Base-by-base conservation (phyloP, 2,888 invertebrate species). In the Neoitamus cyanurus region DNA sequence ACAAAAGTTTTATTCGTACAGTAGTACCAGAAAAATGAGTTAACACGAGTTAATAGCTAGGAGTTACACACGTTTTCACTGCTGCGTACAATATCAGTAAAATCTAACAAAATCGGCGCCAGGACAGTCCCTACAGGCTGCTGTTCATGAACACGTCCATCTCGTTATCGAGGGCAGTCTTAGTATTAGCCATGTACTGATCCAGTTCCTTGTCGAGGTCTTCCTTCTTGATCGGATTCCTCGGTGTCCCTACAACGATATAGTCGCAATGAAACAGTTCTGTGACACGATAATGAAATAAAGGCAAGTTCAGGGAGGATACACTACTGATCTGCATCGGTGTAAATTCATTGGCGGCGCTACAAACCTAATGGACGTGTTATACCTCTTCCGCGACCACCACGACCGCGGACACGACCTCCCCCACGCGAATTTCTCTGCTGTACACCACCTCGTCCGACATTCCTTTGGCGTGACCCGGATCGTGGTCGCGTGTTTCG, bases 181-280 rank as follows among this genome's bases (percentile, higher is more conserved):
- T 94, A 30, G 94, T 93, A 87, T 93, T 93, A 3, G 94, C 92
- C 95, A 95, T 95, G 90, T 95, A 95, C 84, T 93, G 93, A 87
- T 95, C 95, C 37, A 95, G 89, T 88, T 95, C 94, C n/a, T 92
- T 92, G 88, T 95, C 95, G 83, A 95, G 89, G 88, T 94, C 93
- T 87, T 95, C 95, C 84, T 92, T 93, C 0, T 93, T 93, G 0
- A 91, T 90, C 15, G 9, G 70, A 15, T 15, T n/a, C 34, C 70
- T 13, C 2, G 15, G n/a, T 0, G n/a, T 1, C 3, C 70, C 34
- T 31, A 70, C 5, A 70, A 31, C 7, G 30, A 31, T 7, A 28
- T 11, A 70, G 31, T 11, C 20, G 2, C 9, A 70, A 70, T 70
- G n/a, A 70, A 70, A 25, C n/a, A 78, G 34, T 78, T 20, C n/a